These are phyloP conservation scores for Lacerta bilineata DNA, from an alignment of 2,797 vertebrate genomes.

Conservation along the genomic window DNA sequence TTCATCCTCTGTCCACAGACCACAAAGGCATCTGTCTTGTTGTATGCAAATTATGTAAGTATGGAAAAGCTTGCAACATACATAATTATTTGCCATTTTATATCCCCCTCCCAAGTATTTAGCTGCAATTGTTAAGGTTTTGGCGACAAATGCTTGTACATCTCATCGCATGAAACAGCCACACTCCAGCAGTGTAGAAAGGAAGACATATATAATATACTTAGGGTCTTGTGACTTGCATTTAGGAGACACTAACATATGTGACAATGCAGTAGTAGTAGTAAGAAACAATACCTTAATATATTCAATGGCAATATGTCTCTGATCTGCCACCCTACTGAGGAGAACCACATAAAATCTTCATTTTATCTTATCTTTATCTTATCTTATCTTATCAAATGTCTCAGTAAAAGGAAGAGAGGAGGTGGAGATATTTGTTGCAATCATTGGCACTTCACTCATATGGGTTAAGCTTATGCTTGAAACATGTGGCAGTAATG, in stretches of 20 bases:
- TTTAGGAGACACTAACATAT: neutral
- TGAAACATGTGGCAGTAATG: slow-evolving; percentile 20
- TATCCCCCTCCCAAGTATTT: neutral
- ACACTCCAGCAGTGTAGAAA: neutral
- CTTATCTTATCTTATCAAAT: slow-evolving; percentile 65
- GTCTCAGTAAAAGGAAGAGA: slow-evolving; percentile 63
- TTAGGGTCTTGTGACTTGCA: neutral
- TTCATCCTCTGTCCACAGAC: slow-evolving; percentile 50
- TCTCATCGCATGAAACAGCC: neutral
- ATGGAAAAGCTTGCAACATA: neutral
- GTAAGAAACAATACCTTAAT: no score
- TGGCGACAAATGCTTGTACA: neutral
- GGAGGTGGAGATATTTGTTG: slow-evolving; percentile 33
- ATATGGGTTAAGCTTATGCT: slow-evolving; percentile 13
- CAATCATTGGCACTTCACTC: neutral
- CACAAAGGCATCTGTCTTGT: slow-evolving; percentile 59
- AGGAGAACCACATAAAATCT: slow-evolving; percentile 24
- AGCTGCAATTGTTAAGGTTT: neutral
- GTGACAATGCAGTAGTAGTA: neutral
- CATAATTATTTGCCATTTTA: neutral
- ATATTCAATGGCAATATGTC: slow-evolving; percentile 15
- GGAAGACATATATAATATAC: neutral
- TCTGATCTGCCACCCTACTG: slow-evolving; percentile 16
- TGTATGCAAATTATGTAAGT: neutral
- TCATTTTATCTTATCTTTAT: no score